These are phyloP conservation scores for Acanthopleura granulata DNA, from an alignment of 2,888 invertebrate genomes.

Conservation along the genomic window DNA sequence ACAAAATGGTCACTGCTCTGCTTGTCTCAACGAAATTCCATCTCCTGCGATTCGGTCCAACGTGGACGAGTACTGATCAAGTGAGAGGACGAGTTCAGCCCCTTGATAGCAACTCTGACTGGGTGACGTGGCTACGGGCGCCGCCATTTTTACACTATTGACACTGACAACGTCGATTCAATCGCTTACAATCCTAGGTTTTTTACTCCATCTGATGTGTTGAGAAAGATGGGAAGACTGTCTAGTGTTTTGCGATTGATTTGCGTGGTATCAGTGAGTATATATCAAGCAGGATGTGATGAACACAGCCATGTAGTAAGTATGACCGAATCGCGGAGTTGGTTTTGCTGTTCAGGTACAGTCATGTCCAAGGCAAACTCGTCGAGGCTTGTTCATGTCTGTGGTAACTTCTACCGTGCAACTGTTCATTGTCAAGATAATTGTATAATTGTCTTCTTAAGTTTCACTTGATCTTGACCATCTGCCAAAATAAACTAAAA, in stretches of 20 bases:
- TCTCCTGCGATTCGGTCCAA: no score
- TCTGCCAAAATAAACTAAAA: no score
- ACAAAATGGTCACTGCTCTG: no score
- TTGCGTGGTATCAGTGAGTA: background rate
- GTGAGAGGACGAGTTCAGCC: background rate
- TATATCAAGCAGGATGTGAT: constrained; percentile 70
- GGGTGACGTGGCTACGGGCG: constrained; percentile 18
- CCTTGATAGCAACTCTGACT: background rate
- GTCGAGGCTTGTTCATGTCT: background rate
- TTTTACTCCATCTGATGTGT: background rate
- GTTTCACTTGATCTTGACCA: no score
- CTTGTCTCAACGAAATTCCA: no score
- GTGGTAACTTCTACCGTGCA: background rate
- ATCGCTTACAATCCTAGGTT: background rate
- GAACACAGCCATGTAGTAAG: constrained; percentile 86
- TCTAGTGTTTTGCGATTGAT: background rate
- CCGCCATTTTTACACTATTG: constrained; percentile 11
- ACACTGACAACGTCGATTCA: background rate
- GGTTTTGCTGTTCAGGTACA: background rate
- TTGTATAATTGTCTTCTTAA: no score
- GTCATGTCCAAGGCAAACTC: background rate
- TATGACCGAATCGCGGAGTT: constrained; percentile 42
- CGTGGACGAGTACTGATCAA: no score
- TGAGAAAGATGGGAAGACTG: background rate
- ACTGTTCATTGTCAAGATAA: background rate